Conservation (phyloP, 2,797 vertebrate species). For the Galaxias olidus region DNA sequence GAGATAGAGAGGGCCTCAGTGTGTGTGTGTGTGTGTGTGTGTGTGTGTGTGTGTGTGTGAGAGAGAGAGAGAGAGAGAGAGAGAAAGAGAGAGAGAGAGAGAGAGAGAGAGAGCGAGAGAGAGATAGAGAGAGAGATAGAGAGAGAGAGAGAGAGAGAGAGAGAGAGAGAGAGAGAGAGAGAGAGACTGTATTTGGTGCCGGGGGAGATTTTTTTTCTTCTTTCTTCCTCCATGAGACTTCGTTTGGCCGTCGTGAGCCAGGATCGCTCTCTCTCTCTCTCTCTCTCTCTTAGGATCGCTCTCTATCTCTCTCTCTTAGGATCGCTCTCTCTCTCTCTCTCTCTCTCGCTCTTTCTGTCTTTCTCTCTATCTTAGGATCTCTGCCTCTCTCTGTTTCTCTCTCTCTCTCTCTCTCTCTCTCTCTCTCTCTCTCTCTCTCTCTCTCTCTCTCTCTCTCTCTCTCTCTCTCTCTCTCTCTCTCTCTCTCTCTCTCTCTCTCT, state of each 20-base stretch:
- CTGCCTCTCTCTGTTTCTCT: too few relatives aligned
- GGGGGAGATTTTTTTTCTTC: conserved; percentile 36
- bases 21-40: conserved; percentile 30
- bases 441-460: too few relatives aligned
- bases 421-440: too few relatives aligned
- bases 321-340: too few relatives aligned
- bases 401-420: too few relatives aligned
- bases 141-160: background rate
- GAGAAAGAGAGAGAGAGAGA: conserved; percentile 26
- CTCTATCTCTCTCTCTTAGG: too few relatives aligned
- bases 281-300: too few relatives aligned
- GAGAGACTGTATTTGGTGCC: conserved; percentile 41
- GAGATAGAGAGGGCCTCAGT: conserved; percentile 51
- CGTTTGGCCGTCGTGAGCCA: conserved; percentile 34
- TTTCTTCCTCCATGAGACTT: conserved; percentile 52
- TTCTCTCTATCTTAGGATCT: too few relatives aligned
- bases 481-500: too few relatives aligned
- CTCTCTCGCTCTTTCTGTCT: too few relatives aligned
- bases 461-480: too few relatives aligned
- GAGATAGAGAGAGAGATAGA: background rate
- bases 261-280: conserved; percentile 8
- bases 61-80: conserved; percentile 6
- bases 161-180: conserved; percentile 19
- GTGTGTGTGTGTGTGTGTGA: conserved; percentile 29
- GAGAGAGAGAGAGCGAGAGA: conserved; percentile 10